Evolutionary conservation across 2,113 vertebrate species (phyloP).

Genomic region (Malurus cyaneus): DNA sequence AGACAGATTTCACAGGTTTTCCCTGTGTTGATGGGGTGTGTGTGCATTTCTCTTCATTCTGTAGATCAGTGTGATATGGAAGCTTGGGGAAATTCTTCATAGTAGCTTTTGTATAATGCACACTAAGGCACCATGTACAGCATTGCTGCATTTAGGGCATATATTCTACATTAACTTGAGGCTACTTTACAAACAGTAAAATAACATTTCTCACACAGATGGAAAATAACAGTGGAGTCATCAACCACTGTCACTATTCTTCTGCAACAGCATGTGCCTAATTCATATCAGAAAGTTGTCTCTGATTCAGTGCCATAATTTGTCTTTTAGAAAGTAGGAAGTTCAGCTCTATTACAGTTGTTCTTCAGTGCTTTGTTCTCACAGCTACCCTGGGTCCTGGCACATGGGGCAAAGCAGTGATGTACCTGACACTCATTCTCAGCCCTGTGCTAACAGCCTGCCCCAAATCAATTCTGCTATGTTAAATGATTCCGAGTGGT

Average conservation of each 20-base stretch:
- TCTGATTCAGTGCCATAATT: neutral
- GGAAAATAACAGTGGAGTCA: neutral
- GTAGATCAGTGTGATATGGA: neutral
- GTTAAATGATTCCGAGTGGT: neutral
- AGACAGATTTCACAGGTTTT: neutral
- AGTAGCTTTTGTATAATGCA: neutral
- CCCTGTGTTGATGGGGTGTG: neutral
- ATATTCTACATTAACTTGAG: neutral
- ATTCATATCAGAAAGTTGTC: neutral
- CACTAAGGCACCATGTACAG: neutral
- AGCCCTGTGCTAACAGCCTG: neutral
- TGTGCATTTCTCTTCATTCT: neutral
- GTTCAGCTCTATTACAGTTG: neutral
- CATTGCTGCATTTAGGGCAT: neutral
- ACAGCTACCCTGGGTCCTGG: neutral
- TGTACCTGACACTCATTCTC: neutral
- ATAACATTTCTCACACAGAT: neutral
- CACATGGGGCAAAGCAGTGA: neutral
- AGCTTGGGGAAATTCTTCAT: neutral
- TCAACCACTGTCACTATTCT: neutral
- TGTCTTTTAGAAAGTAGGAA: neutral
- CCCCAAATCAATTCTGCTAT: neutral
- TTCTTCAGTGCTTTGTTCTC: fast-evolving
- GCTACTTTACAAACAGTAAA: neutral
- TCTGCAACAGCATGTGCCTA: neutral